Evolutionary conservation across 2,797 vertebrate species (phyloP), one percentile per base, ranked within the genome.

Genomic region (Hybognathus amarus): DNA sequence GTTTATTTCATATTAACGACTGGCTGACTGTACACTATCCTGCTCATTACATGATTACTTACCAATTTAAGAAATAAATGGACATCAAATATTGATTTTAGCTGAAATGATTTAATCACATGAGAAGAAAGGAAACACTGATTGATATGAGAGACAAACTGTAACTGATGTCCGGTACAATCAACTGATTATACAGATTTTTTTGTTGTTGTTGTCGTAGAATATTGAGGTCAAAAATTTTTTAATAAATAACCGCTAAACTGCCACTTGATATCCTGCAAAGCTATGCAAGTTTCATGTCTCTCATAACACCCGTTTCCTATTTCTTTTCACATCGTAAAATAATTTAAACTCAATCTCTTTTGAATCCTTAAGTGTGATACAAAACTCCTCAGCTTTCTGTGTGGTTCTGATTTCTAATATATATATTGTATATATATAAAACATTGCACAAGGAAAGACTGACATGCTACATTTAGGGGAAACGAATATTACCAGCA

Each of bases 1-100:
- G 50, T 45, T 67, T 42, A 50, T 63, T 82, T 64, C 18, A 27
- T 8, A 47, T 74, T 50, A 82, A 64, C 27, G 56, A 74, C 59
- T 10, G 10, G 40, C 36, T 42, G 71, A 75, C 71, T 82, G 56
- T 68, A 54, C 66, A 69, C 15, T 10, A 69, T 79, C 78, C 47
- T 79, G 78, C 47, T 56, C 66, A 56, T 40, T 69, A 79, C 50
- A 52, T 52, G 45, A 79, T 79, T 79, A 79, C 78, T 54, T 54
- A 38, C 33, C 78, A 79, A 79, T 54, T 69, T 69, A 54, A 79
- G 13, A 56, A 68, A 68, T 38, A 52, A 68, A 54, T 30, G 50
- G 30, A 79, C 78, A 79, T 54, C 33, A 79, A 30, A 42, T 69
- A 69, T 69, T 69, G 78, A 79, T 79, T 79, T 27, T 15, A 38